A percentile compares a stretch with the other conserved stretches of the same genome.
These are phyloP conservation scores for Aphelenchoides fujianensis DNA, from an alignment of 1,140 invertebrate species.

Conservation along the genomic window DNA sequence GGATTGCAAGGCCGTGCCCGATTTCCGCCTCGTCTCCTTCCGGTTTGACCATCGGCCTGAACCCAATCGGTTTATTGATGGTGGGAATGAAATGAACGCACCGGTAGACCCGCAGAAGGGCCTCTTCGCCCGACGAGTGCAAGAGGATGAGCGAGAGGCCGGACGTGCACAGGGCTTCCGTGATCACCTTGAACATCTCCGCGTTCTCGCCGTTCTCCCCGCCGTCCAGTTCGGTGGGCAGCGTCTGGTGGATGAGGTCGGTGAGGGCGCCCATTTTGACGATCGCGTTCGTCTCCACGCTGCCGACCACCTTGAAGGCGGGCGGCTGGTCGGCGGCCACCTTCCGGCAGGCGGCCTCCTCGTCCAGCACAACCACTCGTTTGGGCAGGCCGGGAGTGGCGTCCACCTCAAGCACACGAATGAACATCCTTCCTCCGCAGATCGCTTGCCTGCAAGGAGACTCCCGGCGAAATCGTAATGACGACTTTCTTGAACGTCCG, in stretches of 20 bases:
- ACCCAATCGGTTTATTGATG: background rate
- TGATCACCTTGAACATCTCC: background rate
- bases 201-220: background rate
- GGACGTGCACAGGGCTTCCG: background rate
- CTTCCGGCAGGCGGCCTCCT: background rate
- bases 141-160: background rate
- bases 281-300: background rate
- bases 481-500: background rate
- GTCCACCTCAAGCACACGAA: background rate
- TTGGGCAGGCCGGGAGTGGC: background rate
- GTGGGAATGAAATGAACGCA: background rate
- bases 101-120: background rate
- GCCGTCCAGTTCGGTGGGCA: background rate
- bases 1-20: background rate
- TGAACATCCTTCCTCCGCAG: too few species aligned
- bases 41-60: background rate
- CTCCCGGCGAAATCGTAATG: background rate
- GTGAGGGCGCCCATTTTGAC: background rate
- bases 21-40: background rate
- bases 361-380: background rate
- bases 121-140: background rate
- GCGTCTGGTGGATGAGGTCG: background rate
- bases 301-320: background rate
- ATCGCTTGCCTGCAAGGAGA: constrained; percentile 6
- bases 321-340: background rate